Percentiles rank a stretch among this genome's conserved stretches.
phyloP scores from a whole-genome alignment of 1,140 invertebrate species.

The Lasaia peninsularis region DNA sequence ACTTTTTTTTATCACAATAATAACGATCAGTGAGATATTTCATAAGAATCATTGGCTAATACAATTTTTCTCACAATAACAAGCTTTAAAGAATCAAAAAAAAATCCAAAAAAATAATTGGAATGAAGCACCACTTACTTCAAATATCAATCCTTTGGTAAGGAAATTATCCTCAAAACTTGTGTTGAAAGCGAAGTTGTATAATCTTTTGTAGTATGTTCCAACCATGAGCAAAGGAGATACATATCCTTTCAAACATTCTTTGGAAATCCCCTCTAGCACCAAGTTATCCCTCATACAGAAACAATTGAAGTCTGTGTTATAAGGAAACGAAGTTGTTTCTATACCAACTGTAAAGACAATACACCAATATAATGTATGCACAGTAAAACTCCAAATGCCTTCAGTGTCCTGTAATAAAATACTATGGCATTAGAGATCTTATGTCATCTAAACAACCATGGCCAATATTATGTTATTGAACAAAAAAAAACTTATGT shows the following conservation, averaged over 20 bases:
- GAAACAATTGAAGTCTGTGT: constrained; percentile 51
- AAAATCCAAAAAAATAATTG: too few relatives aligned
- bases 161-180: constrained; percentile 54
- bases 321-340: constrained; percentile 65
- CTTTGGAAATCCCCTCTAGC: constrained; percentile 63
- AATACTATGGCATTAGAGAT: too few relatives aligned
- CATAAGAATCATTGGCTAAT: too few relatives aligned
- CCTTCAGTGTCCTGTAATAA: neutral
- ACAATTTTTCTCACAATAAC: too few relatives aligned
- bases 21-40: too few relatives aligned
- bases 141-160: constrained; percentile 64
- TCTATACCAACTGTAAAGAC: constrained; percentile 65
- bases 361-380: neutral
- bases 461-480: too few relatives aligned
- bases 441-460: neutral
- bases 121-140: too few relatives aligned
- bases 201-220: constrained; percentile 63
- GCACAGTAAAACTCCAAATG: neutral
- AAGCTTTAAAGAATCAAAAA: neutral
- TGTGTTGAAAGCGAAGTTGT: constrained; percentile 60
- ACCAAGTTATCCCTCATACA: constrained; percentile 54
- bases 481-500: too few relatives aligned
- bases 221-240: constrained; percentile 54
- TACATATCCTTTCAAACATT: constrained; percentile 49
- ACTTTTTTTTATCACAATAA: too few relatives aligned